A percentile compares a stretch with the other conserved stretches of the same genome.
These are phyloP conservation scores for Adelphocoris suturalis DNA, from an alignment of 2,888 invertebrate species.

Conservation along the genomic window DNA sequence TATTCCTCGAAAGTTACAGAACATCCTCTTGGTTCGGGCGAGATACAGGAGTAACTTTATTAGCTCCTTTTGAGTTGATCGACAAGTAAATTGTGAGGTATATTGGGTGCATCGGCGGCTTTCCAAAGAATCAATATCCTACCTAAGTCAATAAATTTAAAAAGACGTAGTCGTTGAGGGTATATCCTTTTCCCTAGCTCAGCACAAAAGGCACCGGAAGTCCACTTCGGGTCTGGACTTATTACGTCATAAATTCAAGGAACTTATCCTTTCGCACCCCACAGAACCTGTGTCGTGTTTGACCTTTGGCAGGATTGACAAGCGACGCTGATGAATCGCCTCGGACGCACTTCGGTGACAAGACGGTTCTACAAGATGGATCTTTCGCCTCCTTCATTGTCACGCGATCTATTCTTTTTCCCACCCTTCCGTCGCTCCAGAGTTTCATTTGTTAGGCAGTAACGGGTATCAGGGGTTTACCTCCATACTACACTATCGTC, in stretches of 20 bases:
- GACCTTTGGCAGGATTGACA: conserved; percentile 32
- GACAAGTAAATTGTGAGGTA: too few relatives aligned
- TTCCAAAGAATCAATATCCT: too few relatives aligned
- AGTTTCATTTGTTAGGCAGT: conserved; percentile 41
- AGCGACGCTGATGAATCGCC: conserved; percentile 2
- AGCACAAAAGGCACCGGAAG: background rate
- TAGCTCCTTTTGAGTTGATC: too few relatives aligned
- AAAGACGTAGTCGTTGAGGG: too few relatives aligned
- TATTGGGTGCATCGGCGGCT: too few relatives aligned
- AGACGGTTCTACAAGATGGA: conserved; percentile 14
- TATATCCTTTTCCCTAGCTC: background rate
- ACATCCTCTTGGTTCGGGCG: too few relatives aligned
- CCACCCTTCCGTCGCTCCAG: background rate
- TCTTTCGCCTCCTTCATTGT: conserved; percentile 41
- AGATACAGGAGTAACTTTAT: too few relatives aligned
- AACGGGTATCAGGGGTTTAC: background rate
- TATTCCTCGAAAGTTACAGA: too few relatives aligned
- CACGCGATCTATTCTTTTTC: conserved; percentile 45
- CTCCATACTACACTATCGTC: background rate
- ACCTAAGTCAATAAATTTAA: too few relatives aligned
- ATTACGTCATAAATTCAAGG: conserved; percentile 22
- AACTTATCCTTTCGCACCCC: background rate
- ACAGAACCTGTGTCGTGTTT: conserved; percentile 1
- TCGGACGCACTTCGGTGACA: conserved; percentile 7
- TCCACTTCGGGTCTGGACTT: background rate